Evolutionary conservation across 2,797 vertebrate genomes (phyloP).

Genomic region (Paguma larvata): DNA sequence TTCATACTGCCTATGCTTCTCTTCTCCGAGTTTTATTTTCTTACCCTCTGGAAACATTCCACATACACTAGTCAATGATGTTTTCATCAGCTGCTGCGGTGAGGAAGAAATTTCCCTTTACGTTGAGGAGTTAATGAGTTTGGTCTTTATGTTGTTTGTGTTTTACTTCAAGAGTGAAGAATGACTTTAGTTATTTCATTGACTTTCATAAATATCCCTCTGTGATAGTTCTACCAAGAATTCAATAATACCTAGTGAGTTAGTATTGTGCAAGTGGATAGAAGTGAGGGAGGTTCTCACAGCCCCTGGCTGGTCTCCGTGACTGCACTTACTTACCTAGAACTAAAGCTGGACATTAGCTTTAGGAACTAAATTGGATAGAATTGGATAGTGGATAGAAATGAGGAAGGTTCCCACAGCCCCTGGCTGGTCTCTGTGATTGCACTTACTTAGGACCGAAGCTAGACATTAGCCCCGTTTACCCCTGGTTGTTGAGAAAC

Average conservation of each 20-base stretch:
- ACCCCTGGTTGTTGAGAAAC: background rate
- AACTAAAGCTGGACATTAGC: background rate
- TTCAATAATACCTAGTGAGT: background rate
- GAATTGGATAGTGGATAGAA: background rate
- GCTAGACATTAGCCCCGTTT: background rate
- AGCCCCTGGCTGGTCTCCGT: background rate
- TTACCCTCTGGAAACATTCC: slow-evolving; percentile 17
- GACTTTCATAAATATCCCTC: slow-evolving; percentile 14
- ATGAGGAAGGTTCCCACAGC: background rate
- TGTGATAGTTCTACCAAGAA: slow-evolving; percentile 30
- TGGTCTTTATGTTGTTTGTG: background rate
- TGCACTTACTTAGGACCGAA: background rate
- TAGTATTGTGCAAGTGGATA: background rate
- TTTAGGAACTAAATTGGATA: too few relatives aligned
- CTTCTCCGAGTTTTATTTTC: slow-evolving; percentile 6
- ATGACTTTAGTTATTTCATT: slow-evolving; percentile 30
- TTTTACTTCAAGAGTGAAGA: slow-evolving; percentile 9
- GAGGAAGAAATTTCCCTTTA: slow-evolving; percentile 57
- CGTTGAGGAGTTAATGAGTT: background rate
- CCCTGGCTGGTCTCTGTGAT: background rate
- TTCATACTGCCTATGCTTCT: background rate
- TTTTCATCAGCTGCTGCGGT: background rate
- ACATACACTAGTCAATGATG: background rate
- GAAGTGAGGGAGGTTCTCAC: background rate
- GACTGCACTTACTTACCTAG: background rate